Conservation (phyloP, 2,888 invertebrate genomes). For the Helleia helle region DNA sequence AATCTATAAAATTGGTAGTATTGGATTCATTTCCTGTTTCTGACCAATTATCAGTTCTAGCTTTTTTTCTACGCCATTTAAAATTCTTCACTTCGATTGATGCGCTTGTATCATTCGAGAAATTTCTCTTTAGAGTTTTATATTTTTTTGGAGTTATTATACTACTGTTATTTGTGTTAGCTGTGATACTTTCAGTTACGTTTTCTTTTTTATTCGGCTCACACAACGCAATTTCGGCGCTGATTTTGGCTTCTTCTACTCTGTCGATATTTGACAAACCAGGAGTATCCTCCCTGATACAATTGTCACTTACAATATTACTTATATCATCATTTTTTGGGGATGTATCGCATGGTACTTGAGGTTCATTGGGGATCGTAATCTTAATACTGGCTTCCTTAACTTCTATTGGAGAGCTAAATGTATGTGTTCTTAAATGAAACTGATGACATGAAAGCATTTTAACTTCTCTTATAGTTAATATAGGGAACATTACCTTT, state of each 20-base stretch:
- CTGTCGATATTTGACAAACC: not conserved
- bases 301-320: not conserved
- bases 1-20: too few species aligned
- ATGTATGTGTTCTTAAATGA: conserved; percentile 6
- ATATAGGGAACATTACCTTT: conserved; percentile 24
- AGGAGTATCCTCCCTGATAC: not conserved
- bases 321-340: not conserved
- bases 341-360: conserved; percentile 8
- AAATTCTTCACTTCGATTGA: not conserved
- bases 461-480: conserved; percentile 33
- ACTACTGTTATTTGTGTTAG: too few species aligned
- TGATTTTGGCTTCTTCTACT: not conserved
- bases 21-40: not conserved
- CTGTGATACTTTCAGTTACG: too few species aligned
- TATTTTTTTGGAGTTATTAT: not conserved
- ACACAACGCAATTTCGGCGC: too few species aligned
- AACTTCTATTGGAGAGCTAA: not conserved
- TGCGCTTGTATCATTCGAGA: not conserved
- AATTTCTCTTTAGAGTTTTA: not conserved
- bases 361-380: conserved; percentile 22
- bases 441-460: conserved; percentile 15
- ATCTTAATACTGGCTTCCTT: conserved; percentile 17
- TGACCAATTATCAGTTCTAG: not conserved
- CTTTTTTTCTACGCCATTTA: not conserved
- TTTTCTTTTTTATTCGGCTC: too few species aligned